phyloP scores from a whole-genome alignment of 2,797 vertebrate species.

The Fundulus diaphanus region DNA sequence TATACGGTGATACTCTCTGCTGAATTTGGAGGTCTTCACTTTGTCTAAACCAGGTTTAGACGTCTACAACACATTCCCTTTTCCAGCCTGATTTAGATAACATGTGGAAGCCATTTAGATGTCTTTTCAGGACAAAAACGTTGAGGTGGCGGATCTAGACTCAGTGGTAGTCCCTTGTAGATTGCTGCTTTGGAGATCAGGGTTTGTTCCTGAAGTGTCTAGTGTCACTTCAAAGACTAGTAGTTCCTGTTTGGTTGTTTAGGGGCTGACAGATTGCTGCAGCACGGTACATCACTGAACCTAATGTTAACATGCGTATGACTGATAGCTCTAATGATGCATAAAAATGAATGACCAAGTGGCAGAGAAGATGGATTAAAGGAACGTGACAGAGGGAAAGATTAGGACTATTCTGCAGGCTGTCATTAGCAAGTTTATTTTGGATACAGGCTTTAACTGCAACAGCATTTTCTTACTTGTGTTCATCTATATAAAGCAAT shows the following conservation, averaged over 20 bases:
- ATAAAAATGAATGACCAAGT: background rate
- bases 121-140: background rate
- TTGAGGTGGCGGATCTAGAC: too few relatives aligned
- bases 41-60: background rate
- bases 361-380: background rate
- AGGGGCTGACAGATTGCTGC: background rate
- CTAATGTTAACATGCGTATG: background rate
- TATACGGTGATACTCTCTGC: too few relatives aligned
- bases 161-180: background rate
- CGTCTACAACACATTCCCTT: background rate
- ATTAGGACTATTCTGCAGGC: background rate
- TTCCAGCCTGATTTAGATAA: background rate
- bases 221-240: background rate
- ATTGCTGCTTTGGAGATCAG: background rate
- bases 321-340: background rate
- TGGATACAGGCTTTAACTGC: background rate
- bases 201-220: background rate
- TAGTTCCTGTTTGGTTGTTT: background rate
- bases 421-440: background rate
- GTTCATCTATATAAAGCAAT: background rate
- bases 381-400: background rate
- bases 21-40: too few relatives aligned
- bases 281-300: background rate
- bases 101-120: background rate
- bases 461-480: background rate